A percentile compares a stretch with the other conserved stretches of the same genome.
Evolutionary conservation across 2,888 invertebrate genomes (phyloP).

Genomic region (Mechanitis messenoides): DNA sequence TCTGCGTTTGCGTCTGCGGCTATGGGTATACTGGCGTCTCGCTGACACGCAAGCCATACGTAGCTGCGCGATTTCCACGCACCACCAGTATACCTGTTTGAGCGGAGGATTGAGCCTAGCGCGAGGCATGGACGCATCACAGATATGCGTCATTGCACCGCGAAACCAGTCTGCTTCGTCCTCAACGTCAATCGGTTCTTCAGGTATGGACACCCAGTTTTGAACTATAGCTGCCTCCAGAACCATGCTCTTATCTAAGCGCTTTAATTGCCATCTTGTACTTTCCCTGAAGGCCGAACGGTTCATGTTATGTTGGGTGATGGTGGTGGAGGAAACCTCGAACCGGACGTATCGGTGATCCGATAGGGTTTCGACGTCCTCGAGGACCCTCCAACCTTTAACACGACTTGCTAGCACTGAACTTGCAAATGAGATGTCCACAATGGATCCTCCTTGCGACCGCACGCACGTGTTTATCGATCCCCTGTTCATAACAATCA

Average conservation of each 20-base stretch:
- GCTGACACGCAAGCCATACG: conserved; percentile 12
- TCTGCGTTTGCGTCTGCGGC: conserved; percentile 9
- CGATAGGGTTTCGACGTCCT: conserved; percentile 21
- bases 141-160: conserved; percentile 14
- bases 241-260: conserved; percentile 12
- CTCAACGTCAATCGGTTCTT: not conserved
- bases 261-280: conserved; percentile 22
- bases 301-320: not conserved
- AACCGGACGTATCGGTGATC: conserved; percentile 20
- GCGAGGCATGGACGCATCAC: conserved; percentile 28
- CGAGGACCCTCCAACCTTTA: conserved; percentile 18
- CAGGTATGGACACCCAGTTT: conserved; percentile 11
- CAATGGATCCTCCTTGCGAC: conserved; percentile 31
- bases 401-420: conserved; percentile 12
- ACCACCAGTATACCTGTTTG: conserved; percentile 25
- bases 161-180: conserved; percentile 12
- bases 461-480: conserved; percentile 27
- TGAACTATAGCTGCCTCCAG: conserved; percentile 24
- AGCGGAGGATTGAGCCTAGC: not conserved
- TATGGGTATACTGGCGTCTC: conserved; percentile 17
- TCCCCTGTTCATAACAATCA: conserved; percentile 15
- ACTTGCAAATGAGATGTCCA: conserved; percentile 25
- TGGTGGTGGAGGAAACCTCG: not conserved
- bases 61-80: conserved; percentile 16
- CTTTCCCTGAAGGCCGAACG: not conserved